Percentiles rank a stretch among this genome's conserved stretches.
Evolutionary conservation across 35 echinoderm and acorn worm species (phyloP).

Genomic region (Strongylocentrotus purpuratus): DNA sequence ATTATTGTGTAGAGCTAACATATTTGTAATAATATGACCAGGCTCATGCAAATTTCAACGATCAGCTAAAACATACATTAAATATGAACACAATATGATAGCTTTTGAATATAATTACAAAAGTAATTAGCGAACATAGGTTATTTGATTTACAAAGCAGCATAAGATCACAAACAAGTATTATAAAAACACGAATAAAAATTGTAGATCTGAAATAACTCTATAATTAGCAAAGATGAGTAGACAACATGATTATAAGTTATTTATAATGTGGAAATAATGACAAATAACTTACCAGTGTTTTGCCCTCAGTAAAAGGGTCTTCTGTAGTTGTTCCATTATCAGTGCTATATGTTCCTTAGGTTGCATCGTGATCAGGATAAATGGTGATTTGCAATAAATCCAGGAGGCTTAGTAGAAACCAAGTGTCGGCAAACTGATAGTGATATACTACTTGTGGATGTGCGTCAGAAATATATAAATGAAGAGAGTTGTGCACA

Average conservation of each 20-base stretch:
- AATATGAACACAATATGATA: too few relatives aligned
- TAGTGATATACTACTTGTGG: background rate
- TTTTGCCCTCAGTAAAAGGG: slow-evolving; percentile 51
- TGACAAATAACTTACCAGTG: slow-evolving; percentile 51
- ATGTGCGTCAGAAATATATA: background rate
- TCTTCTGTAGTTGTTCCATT: slow-evolving; percentile 59
- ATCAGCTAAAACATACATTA: too few relatives aligned
- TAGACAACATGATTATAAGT: background rate
- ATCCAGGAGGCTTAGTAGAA: background rate
- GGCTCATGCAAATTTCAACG: too few relatives aligned
- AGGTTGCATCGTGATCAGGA: slow-evolving; percentile 34
- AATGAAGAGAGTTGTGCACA: background rate
- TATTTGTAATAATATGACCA: too few relatives aligned
- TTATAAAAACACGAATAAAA: background rate
- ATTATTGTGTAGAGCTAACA: too few relatives aligned
- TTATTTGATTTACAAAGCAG: background rate
- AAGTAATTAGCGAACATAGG: too few relatives aligned
- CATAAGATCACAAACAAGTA: background rate
- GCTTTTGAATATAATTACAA: too few relatives aligned
- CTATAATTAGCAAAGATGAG: background rate
- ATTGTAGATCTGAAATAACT: too few relatives aligned
- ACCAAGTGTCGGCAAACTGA: background rate
- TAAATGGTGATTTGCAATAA: background rate
- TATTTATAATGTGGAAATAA: background rate
- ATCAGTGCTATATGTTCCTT: slow-evolving; percentile 47